Conservation (phyloP, 2,797 vertebrate species). For the Enteromius thamalakanensis region DNA sequence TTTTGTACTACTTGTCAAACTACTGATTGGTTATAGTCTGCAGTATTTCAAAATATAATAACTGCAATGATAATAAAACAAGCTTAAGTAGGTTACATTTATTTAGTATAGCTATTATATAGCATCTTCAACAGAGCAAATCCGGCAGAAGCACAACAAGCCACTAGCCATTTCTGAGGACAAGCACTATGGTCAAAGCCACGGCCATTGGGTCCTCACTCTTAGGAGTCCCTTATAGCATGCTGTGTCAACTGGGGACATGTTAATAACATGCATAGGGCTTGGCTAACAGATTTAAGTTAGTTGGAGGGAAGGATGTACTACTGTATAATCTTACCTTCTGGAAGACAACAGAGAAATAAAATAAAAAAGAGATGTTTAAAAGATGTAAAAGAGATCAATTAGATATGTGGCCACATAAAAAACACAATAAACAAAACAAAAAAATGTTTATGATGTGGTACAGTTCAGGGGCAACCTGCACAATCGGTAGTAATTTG, state of each 20-base stretch:
- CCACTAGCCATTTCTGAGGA: conserved; percentile 38
- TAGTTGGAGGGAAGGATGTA: conserved; percentile 65
- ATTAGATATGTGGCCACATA: conserved; percentile 53
- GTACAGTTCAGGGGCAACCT: background rate
- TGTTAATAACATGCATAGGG: conserved; percentile 78
- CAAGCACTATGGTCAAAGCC: conserved; percentile 47
- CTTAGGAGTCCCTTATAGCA: conserved; percentile 43
- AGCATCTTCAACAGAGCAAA: conserved; percentile 25
- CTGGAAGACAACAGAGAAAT: conserved; percentile 82
- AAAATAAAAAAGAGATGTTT: conserved; percentile 65
- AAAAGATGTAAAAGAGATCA: conserved; percentile 56
- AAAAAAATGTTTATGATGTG: background rate
- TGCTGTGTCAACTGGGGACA: conserved; percentile 46
- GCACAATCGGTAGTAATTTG: conserved; percentile 15
- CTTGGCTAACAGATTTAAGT: conserved; percentile 65
- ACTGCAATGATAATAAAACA: background rate
- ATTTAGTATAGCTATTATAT: conserved; percentile 11
- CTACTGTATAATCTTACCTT: conserved; percentile 80
- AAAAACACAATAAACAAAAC: conserved; percentile 50
- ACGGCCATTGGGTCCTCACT: conserved; percentile 47
- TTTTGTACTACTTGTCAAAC: background rate
- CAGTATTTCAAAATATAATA: background rate
- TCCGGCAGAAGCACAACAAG: conserved; percentile 39
- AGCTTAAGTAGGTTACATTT: background rate
- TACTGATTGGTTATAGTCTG: background rate